phyloP scores from a whole-genome alignment of 2,888 invertebrate genomes.

The Leucozona laternaria region DNA sequence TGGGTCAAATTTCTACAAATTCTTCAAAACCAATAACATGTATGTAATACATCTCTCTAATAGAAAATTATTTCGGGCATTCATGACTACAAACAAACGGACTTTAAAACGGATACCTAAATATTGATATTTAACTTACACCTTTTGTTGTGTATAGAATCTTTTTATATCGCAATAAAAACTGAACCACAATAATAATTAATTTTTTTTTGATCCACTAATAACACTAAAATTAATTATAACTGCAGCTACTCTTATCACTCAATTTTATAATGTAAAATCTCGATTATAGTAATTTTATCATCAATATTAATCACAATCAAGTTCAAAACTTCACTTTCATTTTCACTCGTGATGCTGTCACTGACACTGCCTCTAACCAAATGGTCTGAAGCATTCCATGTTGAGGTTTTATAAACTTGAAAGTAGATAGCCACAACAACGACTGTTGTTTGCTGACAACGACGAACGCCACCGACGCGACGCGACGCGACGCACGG shows the following conservation, averaged over 20 bases:
- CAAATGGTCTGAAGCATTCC: constrained; percentile 55
- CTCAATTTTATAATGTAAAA: background rate
- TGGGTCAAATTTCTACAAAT: too few relatives aligned
- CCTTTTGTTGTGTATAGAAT: background rate
- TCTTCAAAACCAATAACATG: too few relatives aligned
- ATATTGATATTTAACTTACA: background rate
- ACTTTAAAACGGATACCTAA: too few relatives aligned
- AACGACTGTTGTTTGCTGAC: constrained; percentile 1
- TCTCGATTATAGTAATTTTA: background rate
- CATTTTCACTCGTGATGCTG: constrained; percentile 26
- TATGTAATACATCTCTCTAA: too few relatives aligned
- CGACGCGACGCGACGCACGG: too few relatives aligned
- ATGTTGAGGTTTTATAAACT: constrained; percentile 55
- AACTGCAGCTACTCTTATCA: background rate
- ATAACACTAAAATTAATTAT: background rate
- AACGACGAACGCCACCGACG: background rate
- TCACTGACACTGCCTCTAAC: constrained; percentile 38
- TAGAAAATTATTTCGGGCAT: too few relatives aligned
- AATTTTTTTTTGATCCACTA: too few relatives aligned
- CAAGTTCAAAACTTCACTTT: constrained; percentile 24
- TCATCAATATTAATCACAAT: constrained; percentile 51
- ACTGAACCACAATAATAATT: background rate
- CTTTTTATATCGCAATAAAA: background rate
- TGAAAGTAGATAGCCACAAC: constrained; percentile 39
- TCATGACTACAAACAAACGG: too few relatives aligned